These are phyloP conservation scores for Pogoniulus pusillus DNA, from an alignment of 2,797 vertebrate genomes.

Conservation along the genomic window DNA sequence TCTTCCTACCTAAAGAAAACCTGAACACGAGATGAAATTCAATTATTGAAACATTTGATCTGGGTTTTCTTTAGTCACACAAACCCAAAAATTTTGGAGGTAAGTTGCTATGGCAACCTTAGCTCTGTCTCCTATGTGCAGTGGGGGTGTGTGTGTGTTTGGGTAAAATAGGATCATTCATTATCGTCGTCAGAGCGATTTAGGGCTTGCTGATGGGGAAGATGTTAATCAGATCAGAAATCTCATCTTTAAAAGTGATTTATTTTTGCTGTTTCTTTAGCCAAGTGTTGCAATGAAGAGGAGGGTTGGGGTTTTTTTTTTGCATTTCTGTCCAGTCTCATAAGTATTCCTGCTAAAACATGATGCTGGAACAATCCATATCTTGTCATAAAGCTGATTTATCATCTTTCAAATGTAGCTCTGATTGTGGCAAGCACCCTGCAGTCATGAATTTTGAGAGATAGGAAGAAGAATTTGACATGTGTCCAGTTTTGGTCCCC, in stretches of 20 bases:
- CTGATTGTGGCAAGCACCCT: not conserved
- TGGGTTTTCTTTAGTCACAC: conserved; percentile 1
- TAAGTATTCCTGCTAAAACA: not conserved
- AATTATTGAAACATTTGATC: not conserved
- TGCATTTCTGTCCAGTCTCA: conserved; percentile 16
- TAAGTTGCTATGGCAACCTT: conserved; percentile 31
- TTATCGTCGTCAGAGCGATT: not conserved
- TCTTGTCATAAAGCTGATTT: conserved; percentile 5
- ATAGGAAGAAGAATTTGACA: not conserved
- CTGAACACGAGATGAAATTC: not conserved
- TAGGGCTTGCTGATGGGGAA: not conserved
- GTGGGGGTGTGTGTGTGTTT: not conserved
- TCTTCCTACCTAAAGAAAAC: not conserved
- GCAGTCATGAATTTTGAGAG: not conserved
- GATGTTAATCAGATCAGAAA: not conserved
- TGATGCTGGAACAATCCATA: not conserved
- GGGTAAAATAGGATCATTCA: not conserved
- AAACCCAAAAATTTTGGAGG: not conserved
- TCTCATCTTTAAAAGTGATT: not conserved
- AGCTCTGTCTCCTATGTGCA: not conserved
- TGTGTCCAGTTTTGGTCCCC: no score
- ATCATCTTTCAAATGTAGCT: not conserved
- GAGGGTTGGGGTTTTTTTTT: no score
- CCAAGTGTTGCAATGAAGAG: not conserved
- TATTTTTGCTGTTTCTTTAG: not conserved